Conservation (phyloP, 2,113 vertebrate species). For the Albula glossodonta region DNA sequence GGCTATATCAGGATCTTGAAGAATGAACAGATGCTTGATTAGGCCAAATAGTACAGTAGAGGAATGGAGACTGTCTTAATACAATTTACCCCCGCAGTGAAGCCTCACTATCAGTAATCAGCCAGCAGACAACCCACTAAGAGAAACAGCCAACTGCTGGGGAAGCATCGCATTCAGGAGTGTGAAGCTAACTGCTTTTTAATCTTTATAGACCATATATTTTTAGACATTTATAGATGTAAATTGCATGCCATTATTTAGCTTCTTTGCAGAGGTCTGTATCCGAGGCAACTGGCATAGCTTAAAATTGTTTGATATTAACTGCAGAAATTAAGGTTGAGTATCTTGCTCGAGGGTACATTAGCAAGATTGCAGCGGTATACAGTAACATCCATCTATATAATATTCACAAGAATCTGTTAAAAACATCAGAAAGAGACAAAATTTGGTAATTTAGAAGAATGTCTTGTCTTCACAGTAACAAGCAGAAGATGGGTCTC, state of each 20-base stretch:
- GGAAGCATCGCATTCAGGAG: slow-evolving; percentile 7
- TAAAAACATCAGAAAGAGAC: neutral
- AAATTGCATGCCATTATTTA: neutral
- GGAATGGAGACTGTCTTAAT: slow-evolving; percentile 30
- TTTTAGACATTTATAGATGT: neutral
- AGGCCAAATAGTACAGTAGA: slow-evolving; percentile 20
- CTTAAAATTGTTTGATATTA: neutral
- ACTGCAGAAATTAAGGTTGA: neutral
- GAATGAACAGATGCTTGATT: slow-evolving; percentile 4
- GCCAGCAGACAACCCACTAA: slow-evolving; percentile 31
- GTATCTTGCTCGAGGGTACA: neutral
- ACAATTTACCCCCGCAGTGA: slow-evolving; percentile 32
- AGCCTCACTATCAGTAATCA: slow-evolving; percentile 37
- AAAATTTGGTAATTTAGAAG: neutral
- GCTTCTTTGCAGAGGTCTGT: neutral
- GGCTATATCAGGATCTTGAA: neutral
- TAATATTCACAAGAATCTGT: neutral
- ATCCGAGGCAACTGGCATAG: neutral
- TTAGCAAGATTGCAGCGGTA: neutral
- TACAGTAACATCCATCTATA: neutral
- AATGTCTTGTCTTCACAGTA: neutral
- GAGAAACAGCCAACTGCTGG: slow-evolving; percentile 34
- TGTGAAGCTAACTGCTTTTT: neutral
- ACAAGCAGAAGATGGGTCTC: too few relatives aligned
- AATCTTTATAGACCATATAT: neutral